These are phyloP conservation scores for Myzus persicae DNA, from an alignment of 1,140 invertebrate species.

Conservation along the genomic window DNA sequence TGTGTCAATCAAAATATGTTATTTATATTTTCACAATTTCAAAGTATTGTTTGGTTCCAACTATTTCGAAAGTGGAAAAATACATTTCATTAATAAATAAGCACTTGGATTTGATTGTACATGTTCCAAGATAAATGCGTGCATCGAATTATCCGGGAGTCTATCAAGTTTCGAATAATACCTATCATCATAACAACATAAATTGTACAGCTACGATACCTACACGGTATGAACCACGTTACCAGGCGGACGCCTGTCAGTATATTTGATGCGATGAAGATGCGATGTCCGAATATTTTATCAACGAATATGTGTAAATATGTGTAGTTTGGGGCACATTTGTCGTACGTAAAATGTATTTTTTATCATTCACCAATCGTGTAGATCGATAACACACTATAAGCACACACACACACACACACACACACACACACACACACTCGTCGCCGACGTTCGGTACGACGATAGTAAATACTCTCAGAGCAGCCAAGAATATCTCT, in stretches of 20 bases:
- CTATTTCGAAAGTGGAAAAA: background rate
- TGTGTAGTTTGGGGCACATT: background rate
- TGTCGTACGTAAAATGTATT: background rate
- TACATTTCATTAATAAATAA: background rate
- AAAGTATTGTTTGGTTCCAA: background rate
- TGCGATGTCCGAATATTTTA: background rate
- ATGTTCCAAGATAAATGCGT: background rate
- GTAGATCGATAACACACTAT: background rate
- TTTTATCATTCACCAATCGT: background rate
- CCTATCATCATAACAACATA: background rate
- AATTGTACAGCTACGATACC: background rate
- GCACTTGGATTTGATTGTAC: background rate
- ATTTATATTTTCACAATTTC: background rate
- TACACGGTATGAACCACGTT: background rate
- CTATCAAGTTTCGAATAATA: background rate
- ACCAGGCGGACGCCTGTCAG: background rate
- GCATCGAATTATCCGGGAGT: background rate
- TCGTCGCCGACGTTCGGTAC: too few relatives aligned
- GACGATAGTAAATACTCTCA: too few relatives aligned
- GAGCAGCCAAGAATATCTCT: too few relatives aligned
- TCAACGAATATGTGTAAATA: background rate
- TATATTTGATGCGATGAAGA: background rate
- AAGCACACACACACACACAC: too few relatives aligned
- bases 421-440: too few relatives aligned
- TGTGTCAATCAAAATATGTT: background rate